Evolutionary conservation across 2,113 vertebrate genomes (phyloP).

Genomic region (Hucho hucho): DNA sequence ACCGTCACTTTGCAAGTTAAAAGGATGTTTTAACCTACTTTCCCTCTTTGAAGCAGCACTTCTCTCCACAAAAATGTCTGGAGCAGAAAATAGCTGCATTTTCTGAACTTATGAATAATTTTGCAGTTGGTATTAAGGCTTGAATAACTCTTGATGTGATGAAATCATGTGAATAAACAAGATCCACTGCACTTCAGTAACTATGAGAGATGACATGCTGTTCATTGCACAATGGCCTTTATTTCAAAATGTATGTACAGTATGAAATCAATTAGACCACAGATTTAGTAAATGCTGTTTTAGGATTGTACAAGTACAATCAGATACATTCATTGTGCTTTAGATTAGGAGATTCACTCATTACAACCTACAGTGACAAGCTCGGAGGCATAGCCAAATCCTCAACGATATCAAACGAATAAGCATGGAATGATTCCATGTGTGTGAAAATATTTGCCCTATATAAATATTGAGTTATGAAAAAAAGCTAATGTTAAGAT

Average conservation of each 20-base stretch:
- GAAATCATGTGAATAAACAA: neutral
- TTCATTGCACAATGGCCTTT: neutral
- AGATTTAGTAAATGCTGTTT: neutral
- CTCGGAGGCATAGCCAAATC: neutral
- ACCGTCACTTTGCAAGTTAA: slow-evolving; percentile 7
- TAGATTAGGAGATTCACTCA: neutral
- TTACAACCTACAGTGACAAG: neutral
- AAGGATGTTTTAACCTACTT: slow-evolving; percentile 28
- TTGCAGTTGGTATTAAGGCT: neutral
- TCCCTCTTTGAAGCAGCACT: slow-evolving; percentile 20
- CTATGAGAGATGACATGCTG: neutral
- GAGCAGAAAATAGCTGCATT: neutral
- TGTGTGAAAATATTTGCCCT: neutral
- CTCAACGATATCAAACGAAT: neutral
- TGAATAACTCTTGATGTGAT: neutral
- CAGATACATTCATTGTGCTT: neutral
- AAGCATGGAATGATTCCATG: neutral
- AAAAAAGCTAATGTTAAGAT: slow-evolving; percentile 10
- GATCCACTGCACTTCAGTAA: neutral
- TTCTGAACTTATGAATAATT: slow-evolving; percentile 1
- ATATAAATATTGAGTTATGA: slow-evolving; percentile 7
- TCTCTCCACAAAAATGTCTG: neutral
- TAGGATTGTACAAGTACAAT: neutral
- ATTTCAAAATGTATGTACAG: neutral
- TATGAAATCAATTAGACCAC: neutral